These are phyloP conservation scores for Oriolus oriolus DNA, from an alignment of 2,113 vertebrate species.

Conservation along the genomic window DNA sequence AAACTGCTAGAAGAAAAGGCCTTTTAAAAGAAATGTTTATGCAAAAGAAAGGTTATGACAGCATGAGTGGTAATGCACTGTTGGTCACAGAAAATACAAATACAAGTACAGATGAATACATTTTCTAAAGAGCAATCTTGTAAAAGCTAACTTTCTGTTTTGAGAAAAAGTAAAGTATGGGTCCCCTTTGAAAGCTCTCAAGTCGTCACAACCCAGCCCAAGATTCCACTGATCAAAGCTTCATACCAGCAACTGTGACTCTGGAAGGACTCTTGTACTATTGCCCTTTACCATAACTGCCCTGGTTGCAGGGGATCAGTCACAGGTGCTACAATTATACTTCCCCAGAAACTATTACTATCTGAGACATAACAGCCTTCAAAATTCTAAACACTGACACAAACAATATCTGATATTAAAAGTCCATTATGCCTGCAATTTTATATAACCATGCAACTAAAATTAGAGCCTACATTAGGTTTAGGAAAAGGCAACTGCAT, in stretches of 20 bases:
- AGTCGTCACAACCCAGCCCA: background rate
- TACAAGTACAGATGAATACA: background rate
- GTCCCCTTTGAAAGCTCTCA: background rate
- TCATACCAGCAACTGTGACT: background rate
- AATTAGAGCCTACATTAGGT: background rate
- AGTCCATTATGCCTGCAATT: background rate
- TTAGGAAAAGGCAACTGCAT: background rate
- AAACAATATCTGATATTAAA: background rate
- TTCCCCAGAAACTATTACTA: background rate
- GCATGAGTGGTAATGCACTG: background rate
- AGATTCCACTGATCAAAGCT: background rate
- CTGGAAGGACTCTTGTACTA: background rate
- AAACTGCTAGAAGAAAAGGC: background rate
- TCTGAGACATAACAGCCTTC: background rate
- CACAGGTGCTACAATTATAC: background rate
- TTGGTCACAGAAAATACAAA: background rate
- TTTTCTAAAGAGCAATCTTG: background rate
- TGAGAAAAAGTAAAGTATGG: background rate
- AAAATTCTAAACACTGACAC: background rate
- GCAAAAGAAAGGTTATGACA: background rate
- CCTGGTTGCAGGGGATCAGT: background rate
- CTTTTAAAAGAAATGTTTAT: background rate
- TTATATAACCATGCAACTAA: background rate
- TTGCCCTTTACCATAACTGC: background rate
- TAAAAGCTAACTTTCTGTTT: background rate